Base-by-base conservation (phyloP, 2,797 vertebrate species). In the Perodicticus potto region DNA sequence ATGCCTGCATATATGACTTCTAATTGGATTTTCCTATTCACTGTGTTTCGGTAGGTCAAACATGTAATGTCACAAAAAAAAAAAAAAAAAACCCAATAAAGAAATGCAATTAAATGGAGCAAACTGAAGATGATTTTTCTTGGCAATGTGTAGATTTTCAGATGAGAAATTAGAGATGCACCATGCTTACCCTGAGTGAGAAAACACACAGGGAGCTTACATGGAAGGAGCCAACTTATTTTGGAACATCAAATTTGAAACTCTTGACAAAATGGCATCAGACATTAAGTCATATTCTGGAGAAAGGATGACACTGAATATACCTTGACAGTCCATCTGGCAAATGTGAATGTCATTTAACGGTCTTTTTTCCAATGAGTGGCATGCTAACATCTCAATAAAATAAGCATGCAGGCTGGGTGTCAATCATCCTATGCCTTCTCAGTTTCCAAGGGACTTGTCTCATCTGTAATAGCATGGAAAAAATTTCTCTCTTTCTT, bases 341-440 rank as follows among this genome's bases (percentile, higher is more conserved):
- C 91, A 97, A 98, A 98, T 90, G 94, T 83, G 96, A 96, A 97
- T 98, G 97, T 97, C 98, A 98, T 95, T 98, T 97, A 98, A 83
- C 14, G 32, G 92, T 97, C 90, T 29, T 23, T 97, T 98, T 98
- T 94, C 96, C 95, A 96, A 87, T 96, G 97, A 98, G 95, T 97
- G 97, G 97, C 98, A 97, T 84, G 89, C 86, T 97, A 97, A 98
- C 97, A 97, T 98, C 98, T 98, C 98, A 98, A 97, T 98, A 98
- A 98, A 98, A 97, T 97, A 97, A 97, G 93, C 96, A 97, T 96
- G 85, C 88, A 91, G 86, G 94, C 88, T 87, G 83, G 92, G 84
- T 98, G 98, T 93, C 98, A 98, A 97, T 98, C 97, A 98, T 97
- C 89, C 86, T 91, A 96, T 95, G 94, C 94, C 97, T 98, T 95